Percentiles rank a stretch among this genome's conserved stretches.
Evolutionary conservation across 1,140 invertebrate species (phyloP).

Genomic region (Apis laboriosa): DNA sequence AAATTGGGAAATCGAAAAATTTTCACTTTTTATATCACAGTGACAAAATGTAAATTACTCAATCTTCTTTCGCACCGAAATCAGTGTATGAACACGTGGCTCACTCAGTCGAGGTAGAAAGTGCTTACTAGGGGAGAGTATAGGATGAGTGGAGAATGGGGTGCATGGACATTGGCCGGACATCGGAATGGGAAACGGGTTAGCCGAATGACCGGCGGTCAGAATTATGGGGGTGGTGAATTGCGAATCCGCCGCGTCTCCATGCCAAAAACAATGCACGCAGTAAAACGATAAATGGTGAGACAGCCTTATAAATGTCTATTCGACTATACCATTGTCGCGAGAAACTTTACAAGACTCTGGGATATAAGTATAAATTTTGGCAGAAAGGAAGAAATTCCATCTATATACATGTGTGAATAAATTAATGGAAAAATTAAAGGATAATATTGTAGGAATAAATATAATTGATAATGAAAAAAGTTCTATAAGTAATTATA

Average conservation of each 20-base stretch:
- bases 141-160: conserved; percentile 17
- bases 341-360: not conserved
- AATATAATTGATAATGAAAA: no score
- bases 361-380: not conserved
- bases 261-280: conserved; percentile 58
- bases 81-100: conserved; percentile 35
- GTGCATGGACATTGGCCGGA: conserved; percentile 55
- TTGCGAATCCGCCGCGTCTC: conserved; percentile 42
- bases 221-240: conserved; percentile 57
- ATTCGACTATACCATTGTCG: conserved; percentile 5
- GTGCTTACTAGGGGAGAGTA: conserved; percentile 29
- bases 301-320: conserved; percentile 36
- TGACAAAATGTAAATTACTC: conserved; percentile 16
- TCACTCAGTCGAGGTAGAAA: conserved; percentile 41
- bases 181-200: conserved; percentile 65
- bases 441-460: no score
- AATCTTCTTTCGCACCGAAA: not conserved
- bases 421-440: not conserved
- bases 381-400: not conserved
- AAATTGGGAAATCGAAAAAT: not conserved
- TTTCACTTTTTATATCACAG: not conserved
- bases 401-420: no score
- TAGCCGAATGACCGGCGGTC: conserved; percentile 64
- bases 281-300: conserved; percentile 49
- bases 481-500: no score